A percentile compares a stretch with the other conserved stretches of the same genome.
These are phyloP conservation scores for Oryzias celebensis DNA, from an alignment of 2,113 vertebrate genomes.

Conservation along the genomic window DNA sequence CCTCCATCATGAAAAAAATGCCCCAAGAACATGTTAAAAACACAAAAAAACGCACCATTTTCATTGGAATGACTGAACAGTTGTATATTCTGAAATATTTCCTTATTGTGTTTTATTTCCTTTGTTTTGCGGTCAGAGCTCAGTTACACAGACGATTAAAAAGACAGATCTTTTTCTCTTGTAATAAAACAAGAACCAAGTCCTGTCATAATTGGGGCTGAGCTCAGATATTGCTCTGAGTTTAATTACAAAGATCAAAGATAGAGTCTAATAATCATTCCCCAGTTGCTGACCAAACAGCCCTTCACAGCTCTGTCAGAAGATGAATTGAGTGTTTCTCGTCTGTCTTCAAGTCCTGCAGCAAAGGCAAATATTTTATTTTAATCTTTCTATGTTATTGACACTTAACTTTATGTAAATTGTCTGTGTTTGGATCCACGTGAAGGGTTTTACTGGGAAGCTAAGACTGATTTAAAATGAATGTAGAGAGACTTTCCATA, in stretches of 20 bases:
- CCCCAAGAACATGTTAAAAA: too few relatives aligned
- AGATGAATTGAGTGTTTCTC: conserved; percentile 29
- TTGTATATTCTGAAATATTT: too few relatives aligned
- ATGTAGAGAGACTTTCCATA: neutral
- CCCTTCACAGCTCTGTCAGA: conserved; percentile 14
- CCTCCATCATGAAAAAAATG: too few relatives aligned
- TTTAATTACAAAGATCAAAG: conserved; percentile 12
- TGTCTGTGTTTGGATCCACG: neutral
- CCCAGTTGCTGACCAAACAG: neutral
- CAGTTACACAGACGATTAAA: too few relatives aligned
- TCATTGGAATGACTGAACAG: too few relatives aligned
- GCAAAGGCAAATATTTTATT: conserved; percentile 7
- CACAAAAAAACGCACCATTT: too few relatives aligned
- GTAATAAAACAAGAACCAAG: conserved; percentile 2
- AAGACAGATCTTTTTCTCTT: neutral
- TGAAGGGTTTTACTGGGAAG: neutral
- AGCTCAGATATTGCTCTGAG: conserved; percentile 2
- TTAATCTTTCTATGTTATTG: neutral
- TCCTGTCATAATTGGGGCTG: conserved; percentile 2
- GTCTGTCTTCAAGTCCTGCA: conserved; percentile 7
- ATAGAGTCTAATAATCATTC: neutral
- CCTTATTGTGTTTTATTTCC: too few relatives aligned
- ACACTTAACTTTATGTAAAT: neutral
- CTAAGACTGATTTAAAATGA: neutral
- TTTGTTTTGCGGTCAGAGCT: too few relatives aligned